phyloP scores from a whole-genome alignment of 1,140 invertebrate species.

The Chymomyza costata region DNA sequence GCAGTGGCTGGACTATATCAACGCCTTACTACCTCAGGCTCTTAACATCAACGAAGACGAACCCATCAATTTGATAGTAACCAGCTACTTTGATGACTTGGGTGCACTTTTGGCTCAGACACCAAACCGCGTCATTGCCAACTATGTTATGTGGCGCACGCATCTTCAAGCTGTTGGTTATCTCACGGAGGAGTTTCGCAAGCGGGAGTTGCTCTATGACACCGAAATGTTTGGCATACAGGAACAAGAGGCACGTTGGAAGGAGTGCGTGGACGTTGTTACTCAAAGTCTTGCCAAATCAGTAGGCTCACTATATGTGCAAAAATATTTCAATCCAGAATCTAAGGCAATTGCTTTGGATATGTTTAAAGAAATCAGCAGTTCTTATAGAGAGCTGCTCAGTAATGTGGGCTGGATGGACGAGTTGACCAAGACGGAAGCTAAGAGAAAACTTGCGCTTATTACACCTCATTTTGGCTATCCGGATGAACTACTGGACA shows the following conservation, averaged over 20 bases:
- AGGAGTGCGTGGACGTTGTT: conserved; percentile 86
- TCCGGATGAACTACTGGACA: conserved; percentile 86
- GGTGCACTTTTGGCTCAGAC: conserved; percentile 77
- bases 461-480: conserved; percentile 90
- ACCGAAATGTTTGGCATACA: conserved; percentile 85
- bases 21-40: conserved; percentile 81
- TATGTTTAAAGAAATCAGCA: conserved; percentile 88
- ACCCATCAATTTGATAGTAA: conserved; percentile 87
- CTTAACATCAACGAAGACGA: conserved; percentile 82
- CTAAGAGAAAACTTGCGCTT: conserved; percentile 83
- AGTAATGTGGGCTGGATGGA: conserved; percentile 92
- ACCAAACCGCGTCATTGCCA: conserved; percentile 78
- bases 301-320: conserved; percentile 85
- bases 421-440: conserved; percentile 82
- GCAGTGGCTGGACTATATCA: conserved; percentile 83
- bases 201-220: conserved; percentile 83
- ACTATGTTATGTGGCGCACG: conserved; percentile 90
- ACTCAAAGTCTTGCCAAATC: conserved; percentile 84
- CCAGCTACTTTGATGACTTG: conserved; percentile 83
- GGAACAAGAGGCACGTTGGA: conserved; percentile 88
- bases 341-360: conserved; percentile 85
- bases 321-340: conserved; percentile 84
- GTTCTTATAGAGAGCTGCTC: conserved; percentile 80
- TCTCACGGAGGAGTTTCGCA: conserved; percentile 83
- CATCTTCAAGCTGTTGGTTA: conserved; percentile 84